These are phyloP conservation scores for Oscheius sp. DNA, from an alignment of 1,140 invertebrate genomes.

Conservation along the genomic window DNA sequence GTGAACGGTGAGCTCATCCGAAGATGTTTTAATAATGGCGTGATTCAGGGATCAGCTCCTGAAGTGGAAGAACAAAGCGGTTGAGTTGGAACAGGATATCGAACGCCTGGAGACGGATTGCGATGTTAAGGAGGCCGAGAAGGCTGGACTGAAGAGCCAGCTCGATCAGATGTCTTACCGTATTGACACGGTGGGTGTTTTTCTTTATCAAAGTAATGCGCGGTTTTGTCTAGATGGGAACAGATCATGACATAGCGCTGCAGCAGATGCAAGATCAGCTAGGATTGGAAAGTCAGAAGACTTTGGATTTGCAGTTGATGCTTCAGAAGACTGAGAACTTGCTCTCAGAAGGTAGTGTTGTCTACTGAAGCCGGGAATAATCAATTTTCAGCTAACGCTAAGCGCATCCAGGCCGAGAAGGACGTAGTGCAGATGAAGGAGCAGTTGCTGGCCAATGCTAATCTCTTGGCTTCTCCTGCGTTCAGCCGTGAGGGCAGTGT, in stretches of 20 bases:
- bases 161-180: conserved; percentile 14
- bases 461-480: conserved; percentile 38
- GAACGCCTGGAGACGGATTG: background rate
- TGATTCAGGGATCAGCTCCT: too few species aligned
- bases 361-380: too few species aligned
- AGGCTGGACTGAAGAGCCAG: conserved; percentile 10
- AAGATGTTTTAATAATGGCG: too few species aligned
- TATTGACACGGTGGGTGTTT: conserved; percentile 7
- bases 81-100: background rate
- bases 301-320: background rate
- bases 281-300: background rate
- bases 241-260: background rate
- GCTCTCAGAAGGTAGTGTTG: background rate
- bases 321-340: too few species aligned
- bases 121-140: conserved; percentile 7
- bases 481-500: background rate
- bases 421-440: conserved; percentile 44
- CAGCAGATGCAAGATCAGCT: too few species aligned
- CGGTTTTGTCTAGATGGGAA: background rate
- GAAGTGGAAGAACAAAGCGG: too few species aligned
- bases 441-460: conserved; percentile 49
- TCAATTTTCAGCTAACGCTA: too few species aligned
- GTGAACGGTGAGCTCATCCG: too few species aligned
- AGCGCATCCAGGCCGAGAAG: conserved; percentile 34
- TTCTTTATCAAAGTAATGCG: too few species aligned